Evolutionary conservation across 2,113 vertebrate genomes (phyloP).

Genomic region (Epinephelus moara): DNA sequence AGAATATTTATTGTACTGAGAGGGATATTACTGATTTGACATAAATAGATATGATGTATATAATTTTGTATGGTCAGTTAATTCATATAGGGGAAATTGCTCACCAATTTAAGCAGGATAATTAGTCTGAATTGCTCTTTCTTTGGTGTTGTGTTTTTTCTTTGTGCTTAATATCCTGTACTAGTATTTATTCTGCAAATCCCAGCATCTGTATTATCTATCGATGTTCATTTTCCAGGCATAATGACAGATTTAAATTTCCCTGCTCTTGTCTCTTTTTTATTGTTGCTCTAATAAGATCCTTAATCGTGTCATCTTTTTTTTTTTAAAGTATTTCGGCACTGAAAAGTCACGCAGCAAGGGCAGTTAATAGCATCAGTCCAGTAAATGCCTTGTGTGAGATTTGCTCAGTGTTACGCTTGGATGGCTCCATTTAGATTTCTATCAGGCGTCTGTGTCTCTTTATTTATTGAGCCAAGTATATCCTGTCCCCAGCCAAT

Average conservation of each 20-base stretch:
- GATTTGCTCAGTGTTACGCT: slow-evolving; percentile 8
- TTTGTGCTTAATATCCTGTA: not conserved
- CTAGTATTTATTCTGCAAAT: not conserved
- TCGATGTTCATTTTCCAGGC: not conserved
- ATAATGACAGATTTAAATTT: not conserved
- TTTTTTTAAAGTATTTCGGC: not conserved
- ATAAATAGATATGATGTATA: not conserved
- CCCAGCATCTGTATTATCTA: not conserved
- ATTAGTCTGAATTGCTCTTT: not conserved
- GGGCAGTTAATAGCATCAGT: slow-evolving; percentile 12
- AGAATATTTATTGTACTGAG: not conserved
- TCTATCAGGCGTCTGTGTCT: slow-evolving; percentile 34
- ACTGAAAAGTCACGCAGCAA: slow-evolving; percentile 20
- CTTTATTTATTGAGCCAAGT: slow-evolving; percentile 58
- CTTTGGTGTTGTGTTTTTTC: not conserved
- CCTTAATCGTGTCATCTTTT: not conserved
- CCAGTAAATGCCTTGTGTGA: not conserved
- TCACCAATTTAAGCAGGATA: not conserved
- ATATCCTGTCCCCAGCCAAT: slow-evolving; percentile 38
- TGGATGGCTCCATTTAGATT: slow-evolving; percentile 44
- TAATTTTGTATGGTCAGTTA: not conserved
- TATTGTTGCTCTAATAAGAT: not conserved
- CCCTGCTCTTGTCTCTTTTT: not conserved
- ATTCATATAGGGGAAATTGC: not conserved
- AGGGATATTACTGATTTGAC: not conserved